Conservation (phyloP, 2,797 vertebrate species). For the Peromyscus aztecus region DNA sequence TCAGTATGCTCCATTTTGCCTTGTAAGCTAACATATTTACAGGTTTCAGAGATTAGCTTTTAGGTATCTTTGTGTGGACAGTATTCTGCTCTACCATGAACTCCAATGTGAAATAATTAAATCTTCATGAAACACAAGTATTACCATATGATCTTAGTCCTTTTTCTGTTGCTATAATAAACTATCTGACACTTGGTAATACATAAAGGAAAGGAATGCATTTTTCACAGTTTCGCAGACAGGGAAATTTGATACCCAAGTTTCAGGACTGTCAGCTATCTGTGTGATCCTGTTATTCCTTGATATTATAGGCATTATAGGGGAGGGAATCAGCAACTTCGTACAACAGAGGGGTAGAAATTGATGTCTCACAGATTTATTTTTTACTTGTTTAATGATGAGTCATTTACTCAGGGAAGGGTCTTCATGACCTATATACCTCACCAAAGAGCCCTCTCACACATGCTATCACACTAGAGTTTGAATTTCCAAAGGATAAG, state of each 20-base stretch:
- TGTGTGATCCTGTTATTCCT: background rate
- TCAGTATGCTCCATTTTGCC: background rate
- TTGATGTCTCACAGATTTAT: background rate
- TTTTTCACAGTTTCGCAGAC: background rate
- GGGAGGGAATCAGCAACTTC: background rate
- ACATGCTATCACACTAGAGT: background rate
- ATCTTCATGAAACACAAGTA: background rate
- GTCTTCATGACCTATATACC: background rate
- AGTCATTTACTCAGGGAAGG: background rate
- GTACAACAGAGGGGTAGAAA: background rate
- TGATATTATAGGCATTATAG: fast-evolving
- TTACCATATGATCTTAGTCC: background rate
- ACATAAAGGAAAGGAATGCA: background rate
- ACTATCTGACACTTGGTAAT: background rate
- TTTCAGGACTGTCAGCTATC: background rate
- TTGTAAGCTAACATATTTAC: background rate
- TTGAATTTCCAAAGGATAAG: background rate
- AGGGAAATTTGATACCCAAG: background rate
- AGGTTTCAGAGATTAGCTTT: background rate
- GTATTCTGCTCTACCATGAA: background rate
- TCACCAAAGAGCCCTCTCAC: background rate
- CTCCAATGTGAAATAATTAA: background rate
- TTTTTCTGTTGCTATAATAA: background rate
- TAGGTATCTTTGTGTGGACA: background rate
- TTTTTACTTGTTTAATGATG: background rate